These are phyloP conservation scores for Scrobipalpa atriplicella DNA, from an alignment of 2,888 invertebrate species.

Conservation along the genomic window DNA sequence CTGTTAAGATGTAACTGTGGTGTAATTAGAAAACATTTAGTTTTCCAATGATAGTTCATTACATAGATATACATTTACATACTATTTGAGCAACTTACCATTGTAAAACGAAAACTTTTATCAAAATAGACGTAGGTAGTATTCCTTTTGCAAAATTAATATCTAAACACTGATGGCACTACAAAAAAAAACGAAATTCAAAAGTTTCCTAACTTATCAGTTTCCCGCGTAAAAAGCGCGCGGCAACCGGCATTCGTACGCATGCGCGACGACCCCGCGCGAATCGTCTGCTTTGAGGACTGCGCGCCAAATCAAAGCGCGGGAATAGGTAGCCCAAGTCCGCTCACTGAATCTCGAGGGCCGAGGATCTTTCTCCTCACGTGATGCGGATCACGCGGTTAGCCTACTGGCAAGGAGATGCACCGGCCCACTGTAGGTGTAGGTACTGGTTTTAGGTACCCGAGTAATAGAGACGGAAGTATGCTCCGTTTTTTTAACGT, in stretches of 20 bases:
- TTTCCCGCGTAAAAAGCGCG: conserved; percentile 59
- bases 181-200: background rate
- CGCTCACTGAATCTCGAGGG: conserved; percentile 15
- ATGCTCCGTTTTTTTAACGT: background rate
- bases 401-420: background rate
- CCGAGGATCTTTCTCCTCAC: conserved; percentile 28
- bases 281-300: conserved; percentile 24
- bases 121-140: background rate
- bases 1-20: no score
- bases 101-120: background rate
- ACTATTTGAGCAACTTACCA: conserved; percentile 6
- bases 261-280: conserved; percentile 56
- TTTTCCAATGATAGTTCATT: no score
- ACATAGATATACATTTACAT: no score
- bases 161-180: conserved; percentile 8
- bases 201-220: conserved; percentile 2
- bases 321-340: conserved; percentile 2
- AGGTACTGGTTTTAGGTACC: background rate
- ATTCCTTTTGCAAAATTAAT: background rate
- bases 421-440: no score
- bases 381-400: conserved; percentile 8
- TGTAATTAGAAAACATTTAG: no score
- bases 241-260: conserved; percentile 42
- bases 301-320: conserved; percentile 6
- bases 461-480: background rate